phyloP scores from a whole-genome alignment of 2,113 vertebrate genomes.

The Lepus timidus region DNA sequence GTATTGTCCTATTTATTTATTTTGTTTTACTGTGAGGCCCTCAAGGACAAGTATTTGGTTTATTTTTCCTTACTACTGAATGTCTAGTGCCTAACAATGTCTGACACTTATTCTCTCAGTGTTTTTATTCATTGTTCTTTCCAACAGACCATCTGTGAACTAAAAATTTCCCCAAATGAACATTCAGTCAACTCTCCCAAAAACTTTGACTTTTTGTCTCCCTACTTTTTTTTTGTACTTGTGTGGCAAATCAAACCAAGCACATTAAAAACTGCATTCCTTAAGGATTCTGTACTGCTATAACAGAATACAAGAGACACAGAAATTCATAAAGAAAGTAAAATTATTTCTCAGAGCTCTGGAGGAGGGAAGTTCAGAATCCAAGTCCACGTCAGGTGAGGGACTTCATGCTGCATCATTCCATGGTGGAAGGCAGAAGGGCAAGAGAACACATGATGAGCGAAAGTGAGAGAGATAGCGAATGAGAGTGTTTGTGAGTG shows the following conservation, averaged over 20 bases:
- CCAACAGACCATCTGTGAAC: not conserved
- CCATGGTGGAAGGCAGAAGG: not conserved
- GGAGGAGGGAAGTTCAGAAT: not conserved
- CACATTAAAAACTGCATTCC: not conserved
- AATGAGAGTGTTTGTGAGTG: no score
- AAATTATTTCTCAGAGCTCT: not conserved
- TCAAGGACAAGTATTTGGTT: conserved; percentile 11
- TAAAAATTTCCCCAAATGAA: not conserved
- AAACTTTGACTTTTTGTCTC: not conserved
- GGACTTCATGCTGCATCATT: not conserved
- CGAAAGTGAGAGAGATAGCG: not conserved
- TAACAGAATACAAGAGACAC: not conserved
- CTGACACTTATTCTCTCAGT: not conserved
- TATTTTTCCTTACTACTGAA: not conserved
- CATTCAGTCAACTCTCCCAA: not conserved
- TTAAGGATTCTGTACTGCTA: not conserved
- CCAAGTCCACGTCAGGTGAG: no score
- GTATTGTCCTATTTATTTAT: conserved; percentile 34
- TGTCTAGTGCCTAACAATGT: not conserved
- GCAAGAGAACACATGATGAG: not conserved
- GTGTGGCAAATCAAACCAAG: not conserved
- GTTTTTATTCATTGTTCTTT: not conserved
- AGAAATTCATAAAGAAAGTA: not conserved
- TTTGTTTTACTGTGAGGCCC: conserved; percentile 9
- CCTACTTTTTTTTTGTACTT: not conserved